Evolutionary conservation across 2,888 invertebrate species (phyloP).

Genomic region (Ethmia dodecea): DNA sequence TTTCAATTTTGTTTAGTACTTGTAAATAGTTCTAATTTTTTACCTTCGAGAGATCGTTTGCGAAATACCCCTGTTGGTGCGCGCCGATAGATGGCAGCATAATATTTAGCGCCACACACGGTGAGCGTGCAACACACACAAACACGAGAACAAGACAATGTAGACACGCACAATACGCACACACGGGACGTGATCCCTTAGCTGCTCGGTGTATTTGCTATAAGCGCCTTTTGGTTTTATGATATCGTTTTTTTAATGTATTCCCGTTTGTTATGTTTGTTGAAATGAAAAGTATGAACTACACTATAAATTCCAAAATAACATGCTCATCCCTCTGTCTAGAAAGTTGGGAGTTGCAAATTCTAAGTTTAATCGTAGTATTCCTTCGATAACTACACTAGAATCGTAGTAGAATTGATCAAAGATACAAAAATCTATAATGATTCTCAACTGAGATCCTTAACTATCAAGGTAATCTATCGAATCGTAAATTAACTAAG

Average conservation of each 20-base stretch:
- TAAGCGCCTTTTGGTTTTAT: slow-evolving; percentile 42
- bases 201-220: slow-evolving; percentile 74
- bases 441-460: slow-evolving; percentile 18
- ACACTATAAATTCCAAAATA: slow-evolving; percentile 45
- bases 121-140: slow-evolving; percentile 79
- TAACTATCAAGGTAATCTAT: slow-evolving; percentile 35
- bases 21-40: slow-evolving; percentile 77
- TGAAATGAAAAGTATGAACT: slow-evolving; percentile 43
- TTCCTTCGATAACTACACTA: slow-evolving; percentile 44
- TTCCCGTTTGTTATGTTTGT: slow-evolving; percentile 11
- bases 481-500: slow-evolving; percentile 28
- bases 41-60: slow-evolving; percentile 98
- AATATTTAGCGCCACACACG: slow-evolving; percentile 73
- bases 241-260: not conserved
- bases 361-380: slow-evolving; percentile 36
- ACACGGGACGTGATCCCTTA: slow-evolving; percentile 61
- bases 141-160: slow-evolving; percentile 78
- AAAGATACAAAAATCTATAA: slow-evolving; percentile 45
- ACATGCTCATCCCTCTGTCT: slow-evolving; percentile 68
- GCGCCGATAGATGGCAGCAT: slow-evolving; percentile 72
- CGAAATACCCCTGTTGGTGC: slow-evolving; percentile 91
- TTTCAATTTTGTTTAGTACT: slow-evolving; percentile 52
- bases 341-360: slow-evolving; percentile 49
- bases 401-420: slow-evolving; percentile 35
- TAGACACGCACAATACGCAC: slow-evolving; percentile 76